phyloP scores from a whole-genome alignment of 2,888 invertebrate species.

The Amphimallon solstitiale region DNA sequence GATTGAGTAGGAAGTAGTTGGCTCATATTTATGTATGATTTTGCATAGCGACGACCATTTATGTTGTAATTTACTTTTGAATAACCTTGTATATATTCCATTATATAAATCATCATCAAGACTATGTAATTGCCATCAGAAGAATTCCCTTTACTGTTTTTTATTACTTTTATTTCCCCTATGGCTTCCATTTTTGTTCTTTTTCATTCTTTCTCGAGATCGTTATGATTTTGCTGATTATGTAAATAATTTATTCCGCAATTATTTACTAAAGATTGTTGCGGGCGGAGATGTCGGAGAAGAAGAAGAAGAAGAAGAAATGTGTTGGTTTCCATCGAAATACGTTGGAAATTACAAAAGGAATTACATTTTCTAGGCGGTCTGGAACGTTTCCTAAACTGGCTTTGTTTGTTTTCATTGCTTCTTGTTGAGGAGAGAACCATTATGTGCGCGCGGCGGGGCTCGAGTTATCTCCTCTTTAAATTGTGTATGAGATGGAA shows the following conservation, averaged over 20 bases:
- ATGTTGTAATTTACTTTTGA: too few relatives aligned
- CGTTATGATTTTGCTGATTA: neutral
- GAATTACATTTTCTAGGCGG: constrained; percentile 28
- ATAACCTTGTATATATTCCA: too few relatives aligned
- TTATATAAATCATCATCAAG: too few relatives aligned
- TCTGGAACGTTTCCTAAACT: constrained; percentile 23
- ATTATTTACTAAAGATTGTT: constrained; percentile 20
- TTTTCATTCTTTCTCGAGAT: constrained; percentile 5
- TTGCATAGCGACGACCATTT: too few relatives aligned
- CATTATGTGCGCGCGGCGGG: constrained; percentile 6
- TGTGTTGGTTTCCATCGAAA: neutral
- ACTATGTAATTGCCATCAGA: too few relatives aligned
- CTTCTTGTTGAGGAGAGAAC: constrained; percentile 10
- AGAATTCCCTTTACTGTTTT: too few relatives aligned
- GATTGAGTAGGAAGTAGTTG: too few relatives aligned
- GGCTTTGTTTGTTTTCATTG: constrained; percentile 26
- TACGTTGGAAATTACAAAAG: constrained; percentile 24
- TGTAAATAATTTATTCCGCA: constrained; percentile 24
- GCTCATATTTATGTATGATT: too few relatives aligned
- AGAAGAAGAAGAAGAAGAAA: neutral
- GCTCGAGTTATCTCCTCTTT: constrained; percentile 19
- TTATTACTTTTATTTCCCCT: too few relatives aligned
- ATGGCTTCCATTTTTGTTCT: neutral
- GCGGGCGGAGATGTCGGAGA: too few relatives aligned
- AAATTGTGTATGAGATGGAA: constrained; percentile 31